Evolutionary conservation across 2,797 vertebrate species (phyloP), one percentile per base, ranked within the genome.

Genomic region (Menidia menidia): DNA sequence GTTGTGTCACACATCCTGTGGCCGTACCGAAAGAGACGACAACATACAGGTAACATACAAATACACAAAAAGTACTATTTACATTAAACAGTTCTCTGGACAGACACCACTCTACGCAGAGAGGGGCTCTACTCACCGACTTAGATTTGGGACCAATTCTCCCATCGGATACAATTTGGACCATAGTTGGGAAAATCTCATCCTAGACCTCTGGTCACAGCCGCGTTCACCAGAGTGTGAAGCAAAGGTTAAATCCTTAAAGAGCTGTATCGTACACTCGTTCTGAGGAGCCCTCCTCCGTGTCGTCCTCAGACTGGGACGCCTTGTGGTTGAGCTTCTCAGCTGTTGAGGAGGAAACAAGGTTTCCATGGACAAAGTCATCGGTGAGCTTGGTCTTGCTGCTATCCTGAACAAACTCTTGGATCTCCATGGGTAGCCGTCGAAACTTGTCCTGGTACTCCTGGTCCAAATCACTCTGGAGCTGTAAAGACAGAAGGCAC

Each of bases 381-480:
- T 96, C 95, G 2, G 86, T 94, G 56, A 94, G 92, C 87, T 95
- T 97, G 83, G 95, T 92, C 92, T 96, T 97, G 95, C 96, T 93
- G 74, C 95, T 96, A 90, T 99, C 97, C 91, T 99, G 97, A 60
- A 99, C 97, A 4, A 99, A 98, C 88, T 99, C 98, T 90, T 98
- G 94, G 89, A 99, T 98, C 93, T 99, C 97, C 92, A 97, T 93
- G 16, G 98, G 98, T 61, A 99, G 94, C 91, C 97, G 95, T 78
- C 96, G 96, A 81, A 99, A 99, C 89, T 98, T 99, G 94, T 99
- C 98, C 93, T 99, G 97, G 84, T 98, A 99, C 82, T 99, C 97
- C 89, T 98, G 97, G 88, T 99, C 97, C 85, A 99, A 93, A 74
- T 98, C 97, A 69, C 88, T 95, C 95, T 98, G 97, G 52, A 98